Percentiles rank a stretch among this genome's conserved stretches.
Evolutionary conservation across 2,113 vertebrate genomes (phyloP).

Genomic region (Notechis scutatus): DNA sequence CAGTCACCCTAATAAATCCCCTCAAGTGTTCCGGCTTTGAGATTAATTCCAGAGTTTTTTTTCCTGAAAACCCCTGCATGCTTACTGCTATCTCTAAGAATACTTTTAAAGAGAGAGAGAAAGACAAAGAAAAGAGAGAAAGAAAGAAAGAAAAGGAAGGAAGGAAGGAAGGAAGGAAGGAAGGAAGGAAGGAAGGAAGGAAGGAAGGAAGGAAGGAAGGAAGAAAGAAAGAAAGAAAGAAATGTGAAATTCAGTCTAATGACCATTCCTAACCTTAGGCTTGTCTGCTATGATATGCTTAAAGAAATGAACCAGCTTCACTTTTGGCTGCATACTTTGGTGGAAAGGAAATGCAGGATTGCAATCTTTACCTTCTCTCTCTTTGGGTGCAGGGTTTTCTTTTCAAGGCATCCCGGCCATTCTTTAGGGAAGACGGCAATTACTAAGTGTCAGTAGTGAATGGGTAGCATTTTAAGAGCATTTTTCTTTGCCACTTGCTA

Average conservation of each 20-base stretch:
- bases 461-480: constrained; percentile 64
- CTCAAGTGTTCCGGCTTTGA: neutral
- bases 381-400: neutral
- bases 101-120: neutral
- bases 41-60: neutral
- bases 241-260: neutral
- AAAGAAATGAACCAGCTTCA: neutral
- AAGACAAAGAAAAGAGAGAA: too few species aligned
- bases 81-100: neutral
- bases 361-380: neutral
- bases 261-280: neutral
- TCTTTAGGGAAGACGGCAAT: constrained; percentile 22
- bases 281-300: neutral
- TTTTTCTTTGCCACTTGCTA: constrained; percentile 74
- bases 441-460: constrained; percentile 63
- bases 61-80: neutral
- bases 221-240: neutral
- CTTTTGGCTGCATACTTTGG: neutral
- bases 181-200: neutral
- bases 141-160: too few species aligned
- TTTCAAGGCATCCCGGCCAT: neutral
- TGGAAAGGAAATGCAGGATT: neutral
- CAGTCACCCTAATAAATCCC: neutral
- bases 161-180: too few species aligned
- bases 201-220: too few species aligned